These are phyloP conservation scores for Seriola quinqueradiata DNA, from an alignment of 2,113 vertebrate species.

Conservation along the genomic window DNA sequence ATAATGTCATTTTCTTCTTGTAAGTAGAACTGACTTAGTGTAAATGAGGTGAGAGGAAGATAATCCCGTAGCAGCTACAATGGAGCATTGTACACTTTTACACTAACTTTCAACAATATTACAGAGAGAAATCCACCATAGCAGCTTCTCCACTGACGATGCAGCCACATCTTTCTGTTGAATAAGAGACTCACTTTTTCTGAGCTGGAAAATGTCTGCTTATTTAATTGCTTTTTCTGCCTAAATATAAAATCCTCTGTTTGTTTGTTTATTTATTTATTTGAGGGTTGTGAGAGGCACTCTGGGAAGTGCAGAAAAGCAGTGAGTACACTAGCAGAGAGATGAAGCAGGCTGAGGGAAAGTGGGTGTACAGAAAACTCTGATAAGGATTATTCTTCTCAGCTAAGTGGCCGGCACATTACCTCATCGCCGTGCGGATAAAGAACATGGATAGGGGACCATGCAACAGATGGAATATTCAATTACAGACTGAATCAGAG, in stretches of 20 bases:
- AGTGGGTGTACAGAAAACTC: neutral
- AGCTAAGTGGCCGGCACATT: slow-evolving; percentile 16
- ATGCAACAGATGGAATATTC: slow-evolving; percentile 60
- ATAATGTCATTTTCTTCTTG: neutral
- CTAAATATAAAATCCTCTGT: slow-evolving; percentile 14
- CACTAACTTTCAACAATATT: slow-evolving; percentile 29
- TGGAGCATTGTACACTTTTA: slow-evolving; percentile 22
- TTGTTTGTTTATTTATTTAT: neutral
- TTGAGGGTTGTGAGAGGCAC: neutral
- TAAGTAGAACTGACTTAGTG: neutral
- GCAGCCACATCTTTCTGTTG: slow-evolving; percentile 18
- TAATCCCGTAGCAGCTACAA: slow-evolving; percentile 6
- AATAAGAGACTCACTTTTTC: slow-evolving; percentile 12
- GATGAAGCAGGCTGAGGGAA: slow-evolving; percentile 1
- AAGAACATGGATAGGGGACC: slow-evolving; percentile 9
- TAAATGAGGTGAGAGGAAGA: neutral
- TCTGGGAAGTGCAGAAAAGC: slow-evolving; percentile 26
- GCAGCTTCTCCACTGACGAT: slow-evolving; percentile 11
- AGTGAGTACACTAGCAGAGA: neutral
- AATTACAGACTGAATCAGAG: slow-evolving; percentile 63
- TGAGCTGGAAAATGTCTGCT: neutral
- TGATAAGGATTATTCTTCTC: slow-evolving; percentile 17
- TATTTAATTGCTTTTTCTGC: neutral
- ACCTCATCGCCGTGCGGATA: slow-evolving; percentile 35
- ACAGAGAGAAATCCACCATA: slow-evolving; percentile 26